Percentiles rank a stretch among this genome's conserved stretches.
These are phyloP conservation scores for Sebastes wilsoni DNA, from an alignment of 2,797 vertebrate genomes.

Conservation along the genomic window DNA sequence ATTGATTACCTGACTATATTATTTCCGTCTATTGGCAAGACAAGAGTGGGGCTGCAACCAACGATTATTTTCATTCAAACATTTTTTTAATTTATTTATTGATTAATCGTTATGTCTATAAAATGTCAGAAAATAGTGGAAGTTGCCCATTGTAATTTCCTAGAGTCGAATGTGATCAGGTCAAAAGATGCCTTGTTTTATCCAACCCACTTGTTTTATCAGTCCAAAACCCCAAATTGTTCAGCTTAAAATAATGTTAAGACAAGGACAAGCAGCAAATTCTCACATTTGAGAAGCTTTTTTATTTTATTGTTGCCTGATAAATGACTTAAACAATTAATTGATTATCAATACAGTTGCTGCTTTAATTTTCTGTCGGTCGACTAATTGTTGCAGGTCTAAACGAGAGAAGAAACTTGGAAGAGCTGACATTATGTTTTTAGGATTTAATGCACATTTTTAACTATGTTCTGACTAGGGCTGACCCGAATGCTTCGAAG, in stretches of 20 bases:
- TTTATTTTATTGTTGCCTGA: no score
- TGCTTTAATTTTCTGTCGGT: background rate
- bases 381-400: no score
- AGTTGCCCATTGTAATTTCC: background rate
- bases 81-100: fast-evolving
- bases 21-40: background rate
- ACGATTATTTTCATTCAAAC: background rate
- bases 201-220: background rate
- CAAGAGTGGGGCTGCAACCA: background rate
- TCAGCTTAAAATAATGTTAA: background rate
- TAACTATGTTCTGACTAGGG: no score
- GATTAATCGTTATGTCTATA: background rate
- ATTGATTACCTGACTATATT: background rate
- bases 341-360: background rate
- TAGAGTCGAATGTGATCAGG: background rate
- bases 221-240: background rate
- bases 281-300: background rate
- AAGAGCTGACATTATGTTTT: no score
- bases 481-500: no score
- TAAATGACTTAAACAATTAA: background rate
- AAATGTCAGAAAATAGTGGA: background rate
- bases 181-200: background rate
- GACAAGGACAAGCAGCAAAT: background rate
- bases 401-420: no score
- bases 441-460: no score